Conservation (phyloP, 2,888 invertebrate genomes). For the Thymelicus sylvestris region DNA sequence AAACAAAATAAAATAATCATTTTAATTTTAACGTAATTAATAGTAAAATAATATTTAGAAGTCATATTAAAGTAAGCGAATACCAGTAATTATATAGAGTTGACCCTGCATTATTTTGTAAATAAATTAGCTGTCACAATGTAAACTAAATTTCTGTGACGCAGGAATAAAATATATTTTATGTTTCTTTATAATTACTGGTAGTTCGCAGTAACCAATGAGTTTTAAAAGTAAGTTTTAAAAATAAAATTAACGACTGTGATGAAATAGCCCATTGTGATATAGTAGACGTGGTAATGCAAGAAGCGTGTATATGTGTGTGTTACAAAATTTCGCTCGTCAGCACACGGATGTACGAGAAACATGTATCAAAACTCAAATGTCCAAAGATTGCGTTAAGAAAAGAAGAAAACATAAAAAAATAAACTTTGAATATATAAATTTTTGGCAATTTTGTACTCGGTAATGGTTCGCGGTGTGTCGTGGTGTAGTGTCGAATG, state of each 20-base stretch:
- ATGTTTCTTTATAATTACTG: conserved; percentile 3
- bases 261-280: conserved; percentile 36
- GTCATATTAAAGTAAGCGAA: conserved; percentile 16
- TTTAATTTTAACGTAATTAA: conserved; percentile 28
- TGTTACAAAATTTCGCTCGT: conserved; percentile 5
- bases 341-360: conserved; percentile 6
- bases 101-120: conserved; percentile 9
- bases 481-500: conserved; percentile 42
- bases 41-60: conserved; percentile 23
- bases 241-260: conserved; percentile 27
- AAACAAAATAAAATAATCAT: conserved; percentile 51
- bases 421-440: conserved; percentile 55
- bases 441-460: conserved; percentile 85
- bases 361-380: conserved; percentile 13
- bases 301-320: conserved; percentile 8
- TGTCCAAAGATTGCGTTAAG: conserved; percentile 20
- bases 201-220: background rate
- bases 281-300: conserved; percentile 23
- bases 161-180: conserved; percentile 5
- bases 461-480: conserved; percentile 65
- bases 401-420: conserved; percentile 46
- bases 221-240: conserved; percentile 22
- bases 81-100: conserved; percentile 21
- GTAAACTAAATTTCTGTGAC: conserved; percentile 18
- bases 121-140: conserved; percentile 24